phyloP scores from a whole-genome alignment of 2,113 vertebrate genomes.

The Todiramphus chloris region DNA sequence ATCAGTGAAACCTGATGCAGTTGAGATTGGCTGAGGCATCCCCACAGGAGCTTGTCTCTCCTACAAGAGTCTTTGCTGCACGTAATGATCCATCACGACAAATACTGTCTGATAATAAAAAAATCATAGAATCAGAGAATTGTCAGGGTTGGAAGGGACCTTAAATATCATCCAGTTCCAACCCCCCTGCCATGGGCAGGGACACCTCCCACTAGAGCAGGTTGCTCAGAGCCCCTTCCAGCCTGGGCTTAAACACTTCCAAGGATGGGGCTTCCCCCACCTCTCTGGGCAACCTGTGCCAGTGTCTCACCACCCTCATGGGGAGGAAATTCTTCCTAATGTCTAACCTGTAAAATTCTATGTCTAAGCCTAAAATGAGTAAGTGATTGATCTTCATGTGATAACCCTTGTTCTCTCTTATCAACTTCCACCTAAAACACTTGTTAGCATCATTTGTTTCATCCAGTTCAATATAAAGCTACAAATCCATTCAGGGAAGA shows the following conservation, averaged over 20 bases:
- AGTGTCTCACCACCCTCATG: too few relatives aligned
- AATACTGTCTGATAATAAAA: background rate
- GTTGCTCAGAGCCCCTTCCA: too few relatives aligned
- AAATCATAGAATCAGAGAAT: background rate
- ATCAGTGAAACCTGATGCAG: background rate
- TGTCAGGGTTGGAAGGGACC: too few relatives aligned
- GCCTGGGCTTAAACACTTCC: too few relatives aligned
- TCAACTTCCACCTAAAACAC: background rate
- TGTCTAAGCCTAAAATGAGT: background rate
- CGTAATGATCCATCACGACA: background rate
- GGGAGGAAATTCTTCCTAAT: too few relatives aligned
- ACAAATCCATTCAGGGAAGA: slow-evolving; percentile 1
- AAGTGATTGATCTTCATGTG: background rate
- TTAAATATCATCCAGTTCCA: too few relatives aligned
- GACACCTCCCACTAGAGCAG: too few relatives aligned
- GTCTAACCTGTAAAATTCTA: background rate
- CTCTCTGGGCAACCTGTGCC: too few relatives aligned
- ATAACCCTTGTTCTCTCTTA: background rate
- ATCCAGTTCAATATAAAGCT: background rate
- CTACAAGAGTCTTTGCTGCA: background rate
- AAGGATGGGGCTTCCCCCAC: too few relatives aligned
- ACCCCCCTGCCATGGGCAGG: too few relatives aligned
- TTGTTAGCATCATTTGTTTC: background rate
- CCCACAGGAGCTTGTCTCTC: background rate
- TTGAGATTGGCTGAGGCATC: background rate